A percentile compares a stretch with the other conserved stretches of the same genome.
These are phyloP conservation scores for Procambarus virginalis DNA, from an alignment of 1,140 invertebrate species.

Conservation along the genomic window DNA sequence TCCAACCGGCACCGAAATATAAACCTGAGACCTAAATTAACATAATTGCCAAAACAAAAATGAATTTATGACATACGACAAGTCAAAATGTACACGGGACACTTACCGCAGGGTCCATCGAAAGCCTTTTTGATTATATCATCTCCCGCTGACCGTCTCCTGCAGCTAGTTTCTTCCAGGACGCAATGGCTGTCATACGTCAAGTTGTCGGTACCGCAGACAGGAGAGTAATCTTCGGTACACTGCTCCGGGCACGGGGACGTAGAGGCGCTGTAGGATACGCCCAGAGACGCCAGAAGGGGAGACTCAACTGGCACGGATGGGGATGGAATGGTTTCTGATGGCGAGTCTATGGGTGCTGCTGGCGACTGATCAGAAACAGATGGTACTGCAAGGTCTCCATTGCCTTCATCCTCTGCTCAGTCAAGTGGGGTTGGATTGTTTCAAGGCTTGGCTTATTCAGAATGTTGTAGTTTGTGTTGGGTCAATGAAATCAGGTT, in stretches of 20 bases:
- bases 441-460: too few species aligned
- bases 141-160: background rate
- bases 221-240: conserved; percentile 86
- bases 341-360: background rate
- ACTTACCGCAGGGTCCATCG: background rate
- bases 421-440: too few species aligned
- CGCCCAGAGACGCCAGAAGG: background rate
- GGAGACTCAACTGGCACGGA: background rate
- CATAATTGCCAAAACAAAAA: too few species aligned
- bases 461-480: too few species aligned
- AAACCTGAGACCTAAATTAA: background rate
- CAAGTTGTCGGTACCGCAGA: conserved; percentile 77
- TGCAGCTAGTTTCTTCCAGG: background rate
- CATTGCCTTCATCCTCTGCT: too few species aligned
- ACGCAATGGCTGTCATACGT: background rate
- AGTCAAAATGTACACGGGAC: too few species aligned
- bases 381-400: too few species aligned
- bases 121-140: background rate
- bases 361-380: too few species aligned
- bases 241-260: conserved; percentile 78
- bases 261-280: background rate
- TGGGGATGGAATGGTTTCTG: background rate
- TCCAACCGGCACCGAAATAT: too few species aligned
- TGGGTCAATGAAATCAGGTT: too few species aligned
- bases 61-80: too few species aligned